Percentiles rank a stretch among this genome's conserved stretches.
Evolutionary conservation across 2,888 invertebrate genomes (phyloP).

Genomic region (Eulithis prunata): DNA sequence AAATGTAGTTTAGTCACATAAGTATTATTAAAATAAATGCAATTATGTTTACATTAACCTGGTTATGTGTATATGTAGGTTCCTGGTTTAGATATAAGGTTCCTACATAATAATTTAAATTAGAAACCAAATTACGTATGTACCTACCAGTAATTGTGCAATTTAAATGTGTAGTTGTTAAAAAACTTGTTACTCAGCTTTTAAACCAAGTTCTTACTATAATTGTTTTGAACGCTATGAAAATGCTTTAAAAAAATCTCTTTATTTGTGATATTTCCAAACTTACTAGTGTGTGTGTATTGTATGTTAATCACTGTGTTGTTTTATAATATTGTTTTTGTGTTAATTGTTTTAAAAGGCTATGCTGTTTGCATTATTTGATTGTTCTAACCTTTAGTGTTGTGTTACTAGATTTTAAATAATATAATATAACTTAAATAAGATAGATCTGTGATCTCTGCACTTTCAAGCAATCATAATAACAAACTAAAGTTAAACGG

Average conservation of each 20-base stretch:
- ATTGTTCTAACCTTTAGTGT: neutral
- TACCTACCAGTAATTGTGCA: slow-evolving; percentile 16
- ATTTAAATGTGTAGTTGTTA: slow-evolving; percentile 8
- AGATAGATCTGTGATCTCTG: too few species aligned
- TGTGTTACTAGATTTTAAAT: slow-evolving; percentile 1
- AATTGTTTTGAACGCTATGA: slow-evolving; percentile 29
- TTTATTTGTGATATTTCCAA: slow-evolving; percentile 44
- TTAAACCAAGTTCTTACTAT: slow-evolving; percentile 2
- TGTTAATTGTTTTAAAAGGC: slow-evolving; percentile 5
- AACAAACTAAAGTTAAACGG: too few species aligned
- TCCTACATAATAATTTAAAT: neutral
- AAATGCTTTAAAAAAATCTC: slow-evolving; percentile 38
- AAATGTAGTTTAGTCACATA: slow-evolving; percentile 13
- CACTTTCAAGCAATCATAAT: too few species aligned
- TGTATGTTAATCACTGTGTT: slow-evolving; percentile 33
- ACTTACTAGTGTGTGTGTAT: slow-evolving; percentile 15
- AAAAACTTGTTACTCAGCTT: slow-evolving; percentile 8
- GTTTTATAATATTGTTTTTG: slow-evolving; percentile 12
- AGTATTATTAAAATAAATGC: slow-evolving; percentile 11
- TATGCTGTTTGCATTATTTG: slow-evolving; percentile 6
- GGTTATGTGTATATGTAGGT: slow-evolving; percentile 2
- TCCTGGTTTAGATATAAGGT: neutral
- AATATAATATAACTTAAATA: neutral
- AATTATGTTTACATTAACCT: slow-evolving; percentile 1
- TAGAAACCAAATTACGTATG: slow-evolving; percentile 4